A percentile compares a stretch with the other conserved stretches of the same genome.
Evolutionary conservation across 2,888 invertebrate genomes (phyloP).

Genomic region (Sepioteuthis lessoniana): DNA sequence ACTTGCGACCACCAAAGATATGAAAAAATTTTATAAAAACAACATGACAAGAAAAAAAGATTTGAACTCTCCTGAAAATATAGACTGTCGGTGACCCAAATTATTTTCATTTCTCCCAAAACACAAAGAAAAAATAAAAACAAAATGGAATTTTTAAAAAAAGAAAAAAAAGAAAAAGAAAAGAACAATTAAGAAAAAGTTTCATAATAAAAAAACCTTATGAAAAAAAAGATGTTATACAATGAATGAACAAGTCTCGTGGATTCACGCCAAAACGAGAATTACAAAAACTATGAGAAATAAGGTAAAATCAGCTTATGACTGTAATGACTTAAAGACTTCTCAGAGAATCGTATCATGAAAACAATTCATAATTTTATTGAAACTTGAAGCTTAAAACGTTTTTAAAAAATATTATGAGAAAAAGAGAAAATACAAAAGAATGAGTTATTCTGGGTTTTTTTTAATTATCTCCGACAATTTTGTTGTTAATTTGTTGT

Average conservation of each 20-base stretch:
- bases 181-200: neutral
- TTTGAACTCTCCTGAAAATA: neutral
- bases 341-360: neutral
- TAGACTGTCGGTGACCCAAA: neutral
- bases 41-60: neutral
- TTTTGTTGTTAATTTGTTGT: neutral
- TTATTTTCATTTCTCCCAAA: neutral
- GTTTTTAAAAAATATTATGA: neutral
- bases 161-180: neutral
- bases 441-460: neutral
- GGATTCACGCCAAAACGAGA: neutral
- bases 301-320: neutral
- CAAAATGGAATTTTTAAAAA: neutral
- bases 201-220: neutral
- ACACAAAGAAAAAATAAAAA: neutral
- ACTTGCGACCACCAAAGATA: neutral
- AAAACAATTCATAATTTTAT: neutral
- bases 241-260: neutral
- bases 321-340: neutral
- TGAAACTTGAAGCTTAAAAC: constrained; percentile 8
- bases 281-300: neutral
- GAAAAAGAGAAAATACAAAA: neutral
- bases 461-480: neutral
- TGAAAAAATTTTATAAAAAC: neutral
- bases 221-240: neutral